Evolutionary conservation across 2,888 invertebrate genomes (phyloP), one percentile per base, ranked within the genome.

Genomic region (Choreutis nemorana): DNA sequence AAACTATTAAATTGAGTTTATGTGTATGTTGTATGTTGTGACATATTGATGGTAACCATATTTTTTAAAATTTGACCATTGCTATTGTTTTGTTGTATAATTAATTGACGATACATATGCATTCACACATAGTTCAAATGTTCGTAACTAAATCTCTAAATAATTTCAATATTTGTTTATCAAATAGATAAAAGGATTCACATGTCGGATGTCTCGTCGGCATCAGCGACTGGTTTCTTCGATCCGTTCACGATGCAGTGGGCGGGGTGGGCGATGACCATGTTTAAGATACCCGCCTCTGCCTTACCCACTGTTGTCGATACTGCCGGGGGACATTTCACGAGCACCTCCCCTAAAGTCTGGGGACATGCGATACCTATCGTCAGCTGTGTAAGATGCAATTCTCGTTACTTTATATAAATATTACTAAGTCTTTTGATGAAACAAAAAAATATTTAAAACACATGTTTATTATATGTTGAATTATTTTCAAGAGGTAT

Each of bases 241-340:
- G 97, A 98, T 64, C 96, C 97, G 0, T 98, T 94, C 60, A 86
- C 88, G 36, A 81, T 92, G 75, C 77, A 85, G 37, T 98, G 97
- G 95, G 90, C 92, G 0, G 73, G 71, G 4, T 86, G 86, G 81
- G 85, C 87, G 6, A 81, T 88, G 41, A 67, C 75, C 9, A 54
- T 94, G 16, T 83, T 95, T 44, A 83, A 85, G 33, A 85, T 97
- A 48, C 89, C 96, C 10, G 59, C 75, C 3, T 65, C 73, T 3
- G 86, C 96, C 23, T 75, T 97, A 30, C 97, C 97, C 0, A 75
- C 82, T 25, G 85, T 97, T 1, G 89, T 90, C 10, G 87, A 91
- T 44, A 92, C 91, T 29, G 86, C 85, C 13, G 83, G 86, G 2
- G 72, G 86, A 34, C 78, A 78, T 31, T 93, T 94, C 64, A 92